Evolutionary conservation across 37 sponge, comb jelly and placozoan genomes (phyloP).

Genomic region (Halichondria panicea): DNA sequence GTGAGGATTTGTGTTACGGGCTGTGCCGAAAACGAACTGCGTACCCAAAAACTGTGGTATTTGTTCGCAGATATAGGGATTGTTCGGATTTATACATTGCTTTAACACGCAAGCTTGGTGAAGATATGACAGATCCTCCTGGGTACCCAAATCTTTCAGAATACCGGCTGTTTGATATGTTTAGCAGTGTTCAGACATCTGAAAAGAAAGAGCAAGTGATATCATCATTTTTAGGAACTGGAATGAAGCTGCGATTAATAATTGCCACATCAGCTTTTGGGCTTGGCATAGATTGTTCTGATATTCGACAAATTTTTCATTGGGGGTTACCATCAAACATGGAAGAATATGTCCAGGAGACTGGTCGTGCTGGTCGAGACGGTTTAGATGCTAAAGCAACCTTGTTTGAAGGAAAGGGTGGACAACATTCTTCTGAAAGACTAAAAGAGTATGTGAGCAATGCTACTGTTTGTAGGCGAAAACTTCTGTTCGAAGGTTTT

Average conservation of each 20-base stretch:
- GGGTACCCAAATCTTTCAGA: conserved; percentile 18
- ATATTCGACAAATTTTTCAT: conserved; percentile 38
- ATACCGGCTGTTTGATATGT: conserved; percentile 38
- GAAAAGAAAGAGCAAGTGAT: conserved; percentile 37
- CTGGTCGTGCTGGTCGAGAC: conserved; percentile 59
- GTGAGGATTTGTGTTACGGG: too few relatives aligned
- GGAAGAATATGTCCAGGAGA: conserved; percentile 50
- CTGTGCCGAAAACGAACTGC: background rate
- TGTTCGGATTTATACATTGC: conserved; percentile 22
- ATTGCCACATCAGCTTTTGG: conserved; percentile 58
- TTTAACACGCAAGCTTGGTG: conserved; percentile 12
- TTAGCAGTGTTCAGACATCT: conserved; percentile 8
- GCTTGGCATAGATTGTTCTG: conserved; percentile 51
- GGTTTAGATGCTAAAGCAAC: conserved; percentile 27
- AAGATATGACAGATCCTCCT: conserved; percentile 51
- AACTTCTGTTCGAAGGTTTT: conserved; percentile 13
- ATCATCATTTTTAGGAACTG: conserved; percentile 3
- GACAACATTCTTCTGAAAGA: background rate
- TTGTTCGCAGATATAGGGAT: conserved; percentile 1
- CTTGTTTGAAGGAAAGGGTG: conserved; percentile 12
- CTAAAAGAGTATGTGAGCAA: background rate
- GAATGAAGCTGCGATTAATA: conserved; percentile 22
- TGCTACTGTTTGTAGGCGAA: conserved; percentile 2
- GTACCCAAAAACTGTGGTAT: conserved; percentile 39
- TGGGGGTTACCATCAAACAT: conserved; percentile 33